phyloP scores from a whole-genome alignment of 2,113 vertebrate species.

The Gasterosteus aculeatus region DNA sequence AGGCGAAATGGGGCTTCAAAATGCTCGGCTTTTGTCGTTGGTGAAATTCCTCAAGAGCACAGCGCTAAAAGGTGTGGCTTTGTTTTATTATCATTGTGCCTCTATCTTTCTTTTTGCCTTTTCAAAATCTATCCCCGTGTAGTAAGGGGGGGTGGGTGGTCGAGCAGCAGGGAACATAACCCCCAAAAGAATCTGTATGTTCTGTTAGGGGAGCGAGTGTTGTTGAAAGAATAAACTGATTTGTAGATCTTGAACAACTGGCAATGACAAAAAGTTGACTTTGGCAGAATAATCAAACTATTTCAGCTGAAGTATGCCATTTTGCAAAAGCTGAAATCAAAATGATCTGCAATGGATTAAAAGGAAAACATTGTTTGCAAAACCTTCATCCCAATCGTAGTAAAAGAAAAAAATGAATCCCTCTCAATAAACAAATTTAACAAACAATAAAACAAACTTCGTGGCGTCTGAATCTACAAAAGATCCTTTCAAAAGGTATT shows the following conservation, averaged over 20 bases:
- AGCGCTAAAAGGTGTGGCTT: conserved; percentile 88
- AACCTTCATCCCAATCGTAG: neutral
- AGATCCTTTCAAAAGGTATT: conserved; percentile 1
- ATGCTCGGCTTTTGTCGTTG: conserved; percentile 91
- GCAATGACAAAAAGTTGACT: neutral
- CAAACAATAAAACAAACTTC: too few species aligned
- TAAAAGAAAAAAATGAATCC: too few species aligned
- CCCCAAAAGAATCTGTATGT: conserved; percentile 30
- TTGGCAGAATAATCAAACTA: neutral
- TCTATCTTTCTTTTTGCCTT: conserved; percentile 61
- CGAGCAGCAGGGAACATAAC: conserved; percentile 39
- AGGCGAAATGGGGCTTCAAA: conserved; percentile 93
- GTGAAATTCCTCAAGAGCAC: conserved; percentile 95
- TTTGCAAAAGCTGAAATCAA: neutral
- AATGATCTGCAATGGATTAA: neutral
- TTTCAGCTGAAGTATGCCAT: neutral
- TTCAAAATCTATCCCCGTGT: conserved; percentile 57
- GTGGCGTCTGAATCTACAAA: neutral
- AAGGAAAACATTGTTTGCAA: neutral
- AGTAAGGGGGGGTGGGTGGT: conserved; percentile 23
- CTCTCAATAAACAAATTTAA: neutral
- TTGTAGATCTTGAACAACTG: neutral
- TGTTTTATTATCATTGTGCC: conserved; percentile 87
- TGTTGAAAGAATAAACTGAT: conserved; percentile 12
- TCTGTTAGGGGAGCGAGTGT: conserved; percentile 1